These are phyloP conservation scores for Micrasema minimum DNA, from an alignment of 1,140 invertebrate genomes.

Conservation along the genomic window DNA sequence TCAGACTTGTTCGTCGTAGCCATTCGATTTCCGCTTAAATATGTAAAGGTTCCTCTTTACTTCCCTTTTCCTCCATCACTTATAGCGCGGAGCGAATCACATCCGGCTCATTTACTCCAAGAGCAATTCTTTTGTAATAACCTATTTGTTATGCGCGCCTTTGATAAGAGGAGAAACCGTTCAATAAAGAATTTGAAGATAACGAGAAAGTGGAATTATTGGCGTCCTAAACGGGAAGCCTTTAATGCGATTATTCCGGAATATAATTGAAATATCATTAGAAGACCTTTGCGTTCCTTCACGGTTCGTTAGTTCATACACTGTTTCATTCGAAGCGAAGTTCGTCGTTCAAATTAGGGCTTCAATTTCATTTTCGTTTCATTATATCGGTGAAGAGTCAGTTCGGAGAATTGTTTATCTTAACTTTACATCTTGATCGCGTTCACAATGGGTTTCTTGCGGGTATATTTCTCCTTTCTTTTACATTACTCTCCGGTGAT, in stretches of 20 bases:
- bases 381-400: conserved; percentile 33
- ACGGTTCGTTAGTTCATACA: conserved; percentile 43
- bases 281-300: conserved; percentile 17
- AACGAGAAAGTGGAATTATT: conserved; percentile 19
- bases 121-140: conserved; percentile 46
- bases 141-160: conserved; percentile 43
- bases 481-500: not conserved
- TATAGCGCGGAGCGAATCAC: conserved; percentile 33
- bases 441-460: not conserved
- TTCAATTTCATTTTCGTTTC: conserved; percentile 48
- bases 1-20: conserved; percentile 18
- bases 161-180: conserved; percentile 31
- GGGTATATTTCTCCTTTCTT: not conserved
- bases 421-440: conserved; percentile 47
- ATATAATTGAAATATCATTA: conserved; percentile 50
- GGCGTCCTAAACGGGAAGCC: conserved; percentile 8
- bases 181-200: conserved; percentile 35
- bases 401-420: conserved; percentile 41
- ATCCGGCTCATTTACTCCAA: conserved; percentile 45
- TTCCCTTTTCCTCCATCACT: conserved; percentile 28
- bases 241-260: conserved; percentile 28
- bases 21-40: conserved; percentile 30
- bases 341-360: conserved; percentile 37
- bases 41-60: conserved; percentile 8
- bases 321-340: conserved; percentile 9